Percentiles rank a stretch among this genome's conserved stretches.
Evolutionary conservation across 2,113 vertebrate genomes (phyloP).

Genomic region (Acrocephalus kingi): DNA sequence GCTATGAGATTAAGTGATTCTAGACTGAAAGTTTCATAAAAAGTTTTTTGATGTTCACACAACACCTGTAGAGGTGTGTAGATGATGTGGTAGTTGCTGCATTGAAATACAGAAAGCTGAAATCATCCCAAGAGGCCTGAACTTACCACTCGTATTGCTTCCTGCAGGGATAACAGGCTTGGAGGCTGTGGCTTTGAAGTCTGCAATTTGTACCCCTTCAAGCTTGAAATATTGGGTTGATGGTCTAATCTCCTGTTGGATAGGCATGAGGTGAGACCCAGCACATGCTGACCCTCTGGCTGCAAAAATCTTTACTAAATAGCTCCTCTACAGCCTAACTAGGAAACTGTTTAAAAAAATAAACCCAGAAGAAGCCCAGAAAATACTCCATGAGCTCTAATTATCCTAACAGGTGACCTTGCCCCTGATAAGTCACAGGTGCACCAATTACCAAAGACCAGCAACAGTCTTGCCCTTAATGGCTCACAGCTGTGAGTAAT

Average conservation of each 20-base stretch:
- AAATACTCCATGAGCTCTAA: not conserved
- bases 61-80: not conserved
- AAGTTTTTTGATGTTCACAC: not conserved
- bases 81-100: not conserved
- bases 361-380: not conserved
- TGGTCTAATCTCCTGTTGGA: not conserved
- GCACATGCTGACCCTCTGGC: fast-evolving
- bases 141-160: not conserved
- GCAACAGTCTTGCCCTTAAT: not conserved
- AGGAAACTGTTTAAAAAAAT: not conserved
- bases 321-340: not conserved
- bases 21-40: not conserved
- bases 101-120: not conserved
- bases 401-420: not conserved
- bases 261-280: not conserved
- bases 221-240: not conserved
- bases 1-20: not conserved
- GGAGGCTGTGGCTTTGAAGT: not conserved
- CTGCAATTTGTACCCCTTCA: not conserved
- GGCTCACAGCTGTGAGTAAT: not conserved
- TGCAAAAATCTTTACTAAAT: not conserved
- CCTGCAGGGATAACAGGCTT: not conserved
- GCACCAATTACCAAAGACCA: not conserved
- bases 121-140: not conserved
- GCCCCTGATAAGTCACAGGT: not conserved